A percentile compares a stretch with the other conserved stretches of the same genome.
These are phyloP conservation scores for Sebastes schlegelii DNA, from an alignment of 2,113 vertebrate genomes.

Conservation along the genomic window DNA sequence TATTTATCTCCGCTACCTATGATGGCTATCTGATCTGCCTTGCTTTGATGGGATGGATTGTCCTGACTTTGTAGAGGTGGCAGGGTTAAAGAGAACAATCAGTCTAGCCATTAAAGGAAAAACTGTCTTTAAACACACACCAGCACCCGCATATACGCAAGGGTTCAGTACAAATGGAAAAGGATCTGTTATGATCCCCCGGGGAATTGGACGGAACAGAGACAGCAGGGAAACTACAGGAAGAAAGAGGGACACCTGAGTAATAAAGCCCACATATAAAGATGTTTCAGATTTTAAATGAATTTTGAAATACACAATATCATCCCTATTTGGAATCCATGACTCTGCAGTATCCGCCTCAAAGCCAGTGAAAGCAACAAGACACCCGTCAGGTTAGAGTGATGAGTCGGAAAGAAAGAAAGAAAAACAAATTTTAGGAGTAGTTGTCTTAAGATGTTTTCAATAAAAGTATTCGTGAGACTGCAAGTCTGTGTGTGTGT, in stretches of 20 bases:
- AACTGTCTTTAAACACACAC: conserved; percentile 24
- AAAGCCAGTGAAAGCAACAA: background rate
- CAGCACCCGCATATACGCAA: background rate
- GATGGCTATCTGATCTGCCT: conserved; percentile 28
- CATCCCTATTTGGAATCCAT: conserved; percentile 1
- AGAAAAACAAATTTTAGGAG: background rate
- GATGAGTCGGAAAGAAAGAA: background rate
- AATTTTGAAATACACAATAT: conserved; percentile 31
- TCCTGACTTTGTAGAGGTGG: conserved; percentile 49
- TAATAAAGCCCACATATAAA: conserved; percentile 23
- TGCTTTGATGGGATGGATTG: conserved; percentile 50
- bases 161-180: conserved; percentile 58
- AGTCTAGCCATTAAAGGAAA: conserved; percentile 39
- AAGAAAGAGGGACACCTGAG: conserved; percentile 10
- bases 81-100: conserved; percentile 56
- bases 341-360: background rate
- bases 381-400: background rate
- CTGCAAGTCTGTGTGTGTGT: background rate
- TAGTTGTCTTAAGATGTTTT: conserved; percentile 19
- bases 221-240: conserved; percentile 13
- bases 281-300: conserved; percentile 35
- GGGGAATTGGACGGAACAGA: conserved; percentile 52
- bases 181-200: conserved; percentile 53
- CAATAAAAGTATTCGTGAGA: background rate
- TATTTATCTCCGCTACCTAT: conserved; percentile 36